Evolutionary conservation across 2,113 vertebrate genomes (phyloP).

Genomic region (Leiothrix lutea): DNA sequence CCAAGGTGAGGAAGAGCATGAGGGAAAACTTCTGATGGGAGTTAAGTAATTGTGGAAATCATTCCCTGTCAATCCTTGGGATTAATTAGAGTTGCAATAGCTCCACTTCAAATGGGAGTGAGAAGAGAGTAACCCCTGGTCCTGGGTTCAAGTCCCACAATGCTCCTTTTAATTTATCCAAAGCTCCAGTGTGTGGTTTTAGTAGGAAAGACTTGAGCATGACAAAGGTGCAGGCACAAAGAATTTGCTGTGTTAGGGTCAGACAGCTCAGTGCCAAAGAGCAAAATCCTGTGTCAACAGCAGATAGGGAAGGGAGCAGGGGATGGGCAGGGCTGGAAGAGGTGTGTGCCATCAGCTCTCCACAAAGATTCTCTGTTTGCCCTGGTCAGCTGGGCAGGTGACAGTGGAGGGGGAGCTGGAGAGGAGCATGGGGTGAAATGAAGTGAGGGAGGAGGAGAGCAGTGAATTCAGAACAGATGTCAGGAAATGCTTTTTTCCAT

Average conservation of each 20-base stretch:
- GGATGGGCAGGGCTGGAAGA: neutral
- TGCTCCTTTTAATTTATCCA: neutral
- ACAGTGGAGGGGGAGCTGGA: neutral
- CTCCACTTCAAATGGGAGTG: neutral
- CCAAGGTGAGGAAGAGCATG: neutral
- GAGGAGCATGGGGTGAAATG: rapidly evolving
- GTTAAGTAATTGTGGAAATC: neutral
- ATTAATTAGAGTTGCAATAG: neutral
- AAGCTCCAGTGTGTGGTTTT: rapidly evolving
- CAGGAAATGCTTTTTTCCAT: conserved; percentile 51
- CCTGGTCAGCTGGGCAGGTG: neutral
- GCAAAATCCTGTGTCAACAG: neutral
- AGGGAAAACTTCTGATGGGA: neutral
- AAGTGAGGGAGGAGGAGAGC: neutral
- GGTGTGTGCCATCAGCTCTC: neutral
- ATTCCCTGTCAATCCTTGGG: neutral
- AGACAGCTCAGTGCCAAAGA: neutral
- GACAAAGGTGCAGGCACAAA: neutral
- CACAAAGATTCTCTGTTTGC: neutral
- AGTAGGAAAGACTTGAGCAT: neutral
- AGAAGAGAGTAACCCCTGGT: neutral
- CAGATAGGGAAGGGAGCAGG: neutral
- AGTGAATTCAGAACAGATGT: conserved; percentile 53
- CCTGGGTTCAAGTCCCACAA: neutral
- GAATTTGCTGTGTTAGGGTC: neutral